Conservation (phyloP, 2,797 vertebrate species). For the Tragopan temminckii region DNA sequence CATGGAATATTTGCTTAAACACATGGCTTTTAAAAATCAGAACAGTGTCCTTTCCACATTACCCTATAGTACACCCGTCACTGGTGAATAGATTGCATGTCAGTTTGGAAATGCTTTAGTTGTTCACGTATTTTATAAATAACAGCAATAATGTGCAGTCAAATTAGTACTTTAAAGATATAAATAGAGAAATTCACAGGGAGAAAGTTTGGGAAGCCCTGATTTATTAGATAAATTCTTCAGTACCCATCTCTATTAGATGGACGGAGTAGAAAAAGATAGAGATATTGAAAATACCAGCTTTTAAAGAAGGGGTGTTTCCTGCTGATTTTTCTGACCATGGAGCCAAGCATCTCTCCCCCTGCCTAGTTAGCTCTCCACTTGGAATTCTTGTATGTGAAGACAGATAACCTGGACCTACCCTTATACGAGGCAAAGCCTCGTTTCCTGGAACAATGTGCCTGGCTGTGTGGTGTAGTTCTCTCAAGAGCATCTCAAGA, state of each 20-base stretch:
- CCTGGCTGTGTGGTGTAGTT: rapidly evolving
- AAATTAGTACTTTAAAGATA: slow-evolving; percentile 38
- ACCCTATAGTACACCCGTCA: slow-evolving; percentile 1
- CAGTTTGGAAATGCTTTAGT: slow-evolving; percentile 44
- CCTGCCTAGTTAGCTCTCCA: not conserved
- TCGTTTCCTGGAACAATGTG: not conserved
- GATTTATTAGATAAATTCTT: not conserved
- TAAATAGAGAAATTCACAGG: not conserved
- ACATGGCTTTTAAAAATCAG: not conserved
- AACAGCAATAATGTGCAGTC: slow-evolving; percentile 32
- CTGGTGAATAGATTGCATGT: slow-evolving; percentile 43
- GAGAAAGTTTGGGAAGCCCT: not conserved
- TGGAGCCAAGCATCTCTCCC: not conserved
- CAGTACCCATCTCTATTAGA: not conserved
- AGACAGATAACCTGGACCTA: not conserved
- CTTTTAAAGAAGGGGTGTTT: not conserved
- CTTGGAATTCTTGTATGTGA: not conserved
- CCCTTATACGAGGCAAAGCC: not conserved
- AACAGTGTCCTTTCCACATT: not conserved
- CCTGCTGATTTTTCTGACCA: not conserved
- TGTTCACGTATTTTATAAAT: slow-evolving; percentile 58
- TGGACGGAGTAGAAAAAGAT: not conserved
- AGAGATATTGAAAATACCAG: not conserved
- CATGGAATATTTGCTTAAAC: not conserved
- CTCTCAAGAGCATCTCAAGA: not conserved